Base-by-base conservation (phyloP, 2,888 invertebrate genomes). In the Aquatica leii region DNA sequence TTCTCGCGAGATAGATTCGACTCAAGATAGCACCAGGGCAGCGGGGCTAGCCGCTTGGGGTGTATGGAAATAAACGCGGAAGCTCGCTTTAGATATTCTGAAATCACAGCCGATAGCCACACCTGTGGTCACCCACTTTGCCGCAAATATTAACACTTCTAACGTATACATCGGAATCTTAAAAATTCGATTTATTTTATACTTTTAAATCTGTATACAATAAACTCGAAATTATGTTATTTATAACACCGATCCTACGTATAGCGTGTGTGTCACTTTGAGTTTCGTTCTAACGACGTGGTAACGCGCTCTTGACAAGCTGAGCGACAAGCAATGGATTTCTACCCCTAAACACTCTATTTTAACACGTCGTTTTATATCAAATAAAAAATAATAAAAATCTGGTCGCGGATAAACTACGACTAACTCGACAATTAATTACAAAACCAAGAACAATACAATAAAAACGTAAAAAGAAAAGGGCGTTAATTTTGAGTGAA, bases 21-120 rank as follows among this genome's bases (percentile, higher is more conserved):
- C 58, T 59, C 65, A 67, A 70, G 70, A 80, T 80, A 79, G 75
- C 75, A 74, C 58, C 66, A 69, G 71, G 74, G 73, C 74, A 70
- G 65, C 68, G 49, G 69, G 55, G 66, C 69, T 72, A 73, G 77
- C 72, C 79, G 75, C 77, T 74, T 72, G 80, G 80, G 78, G 77
- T 79, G 77, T 75, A 77, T 80, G 79, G 79, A 79, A 80, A 80
- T 79, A 77, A 76, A 77, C 67, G 72, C 51, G 63, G 62, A 66
- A 65, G 61, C 71, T 71, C 75, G 70, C 71, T 77, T 79, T 78
- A 76, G 77, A 80, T 80, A 80, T 81, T 80, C 78, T 71, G 77
- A 81, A 81, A 81, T 81, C 80, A 79, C 76, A 76, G 77, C 77
- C 76, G 76, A 79, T 77, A 74, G 75, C 72, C 62, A 69, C 80